A percentile compares a stretch with the other conserved stretches of the same genome.
Evolutionary conservation across 2,797 vertebrate species (phyloP).

Genomic region (Percopsis omiscomaycus): DNA sequence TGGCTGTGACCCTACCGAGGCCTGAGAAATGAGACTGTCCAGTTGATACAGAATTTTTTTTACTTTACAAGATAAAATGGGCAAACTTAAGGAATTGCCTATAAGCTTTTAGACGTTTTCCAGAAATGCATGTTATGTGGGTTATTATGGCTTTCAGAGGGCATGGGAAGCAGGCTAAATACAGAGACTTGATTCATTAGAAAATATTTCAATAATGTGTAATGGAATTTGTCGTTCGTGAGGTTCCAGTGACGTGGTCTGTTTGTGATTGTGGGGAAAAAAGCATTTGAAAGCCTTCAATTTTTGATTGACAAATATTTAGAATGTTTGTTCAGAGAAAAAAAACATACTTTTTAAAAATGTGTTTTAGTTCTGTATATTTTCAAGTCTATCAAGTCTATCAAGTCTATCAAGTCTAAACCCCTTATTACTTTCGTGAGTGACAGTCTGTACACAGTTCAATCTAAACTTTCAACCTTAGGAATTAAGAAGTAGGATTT

Average conservation of each 20-base stretch:
- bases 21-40: slow-evolving; percentile 76
- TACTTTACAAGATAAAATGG: slow-evolving; percentile 43
- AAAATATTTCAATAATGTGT: slow-evolving; percentile 76
- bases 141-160: slow-evolving; percentile 43
- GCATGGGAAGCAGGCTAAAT: slow-evolving; percentile 54
- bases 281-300: background rate
- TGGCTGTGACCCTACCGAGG: slow-evolving; percentile 66
- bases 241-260: slow-evolving; percentile 30
- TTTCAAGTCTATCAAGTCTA: no score
- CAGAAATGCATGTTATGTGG: slow-evolving; percentile 41
- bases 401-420: no score
- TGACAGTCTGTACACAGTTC: no score
- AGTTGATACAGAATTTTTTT: slow-evolving; percentile 63
- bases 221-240: slow-evolving; percentile 67
- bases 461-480: no score
- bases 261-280: slow-evolving; percentile 4
- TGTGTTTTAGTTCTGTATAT: no score
- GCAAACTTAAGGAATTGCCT: slow-evolving; percentile 38
- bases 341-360: no score
- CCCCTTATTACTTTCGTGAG: no score
- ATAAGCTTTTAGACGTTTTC: slow-evolving; percentile 66
- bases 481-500: background rate
- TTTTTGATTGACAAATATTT: no score
- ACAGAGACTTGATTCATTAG: slow-evolving; percentile 79
- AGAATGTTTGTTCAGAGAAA: no score